phyloP scores from a whole-genome alignment of 2,888 invertebrate species.

The Heliconius charithonia region DNA sequence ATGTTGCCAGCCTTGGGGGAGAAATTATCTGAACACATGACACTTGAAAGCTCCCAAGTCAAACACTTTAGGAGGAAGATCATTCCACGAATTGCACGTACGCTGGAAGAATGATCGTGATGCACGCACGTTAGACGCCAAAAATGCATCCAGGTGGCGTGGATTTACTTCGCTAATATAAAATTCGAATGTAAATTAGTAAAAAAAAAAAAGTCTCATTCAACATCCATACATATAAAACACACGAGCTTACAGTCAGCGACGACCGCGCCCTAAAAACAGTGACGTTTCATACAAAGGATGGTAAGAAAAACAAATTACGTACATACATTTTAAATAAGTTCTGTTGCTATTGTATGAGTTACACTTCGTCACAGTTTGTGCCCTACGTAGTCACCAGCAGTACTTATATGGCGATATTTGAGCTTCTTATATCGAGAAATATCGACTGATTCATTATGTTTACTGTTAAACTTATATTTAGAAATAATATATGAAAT shows the following conservation, averaged over 20 bases:
- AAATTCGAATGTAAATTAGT: too few relatives aligned
- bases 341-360: not conserved
- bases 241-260: not conserved
- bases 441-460: not conserved
- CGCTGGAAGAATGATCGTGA: too few relatives aligned
- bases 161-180: too few relatives aligned
- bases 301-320: not conserved
- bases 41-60: too few relatives aligned
- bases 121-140: too few relatives aligned
- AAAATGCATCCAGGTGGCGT: too few relatives aligned
- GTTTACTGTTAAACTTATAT: not conserved
- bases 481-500: not conserved
- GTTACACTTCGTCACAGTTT: not conserved
- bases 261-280: not conserved
- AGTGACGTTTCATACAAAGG: not conserved
- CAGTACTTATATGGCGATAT: not conserved
- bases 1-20: too few relatives aligned
- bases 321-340: slow-evolving; percentile 8
- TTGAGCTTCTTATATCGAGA: not conserved
- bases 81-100: too few relatives aligned
- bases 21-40: too few relatives aligned
- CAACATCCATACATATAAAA: not conserved
- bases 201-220: too few relatives aligned
- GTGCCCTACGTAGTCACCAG: not conserved
- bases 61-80: too few relatives aligned